Conservation (phyloP, 2,888 invertebrate species). For the Perizoma flavofasciatum region DNA sequence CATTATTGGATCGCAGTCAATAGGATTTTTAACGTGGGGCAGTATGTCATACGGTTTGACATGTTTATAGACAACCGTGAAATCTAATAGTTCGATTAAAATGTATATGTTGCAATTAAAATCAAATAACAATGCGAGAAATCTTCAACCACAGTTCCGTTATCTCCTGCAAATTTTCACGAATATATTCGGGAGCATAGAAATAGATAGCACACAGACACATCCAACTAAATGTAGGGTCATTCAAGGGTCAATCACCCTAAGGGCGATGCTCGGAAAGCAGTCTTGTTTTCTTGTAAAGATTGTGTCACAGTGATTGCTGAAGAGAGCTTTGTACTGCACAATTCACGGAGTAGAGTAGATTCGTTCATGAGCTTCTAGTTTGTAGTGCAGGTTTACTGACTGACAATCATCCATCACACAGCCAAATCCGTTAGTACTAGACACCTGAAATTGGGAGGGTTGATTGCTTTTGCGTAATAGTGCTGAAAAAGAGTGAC, state of each 20-base stretch:
- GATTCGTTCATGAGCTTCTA: conserved; percentile 6
- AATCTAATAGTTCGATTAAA: too few relatives aligned
- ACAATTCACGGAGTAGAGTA: conserved; percentile 1
- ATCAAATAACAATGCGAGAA: not conserved
- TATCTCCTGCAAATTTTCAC: conserved; percentile 25
- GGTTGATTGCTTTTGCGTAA: too few relatives aligned
- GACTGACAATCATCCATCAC: too few relatives aligned
- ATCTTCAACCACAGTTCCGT: conserved; percentile 16
- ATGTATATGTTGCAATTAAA: too few relatives aligned
- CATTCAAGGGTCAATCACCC: conserved; percentile 64
- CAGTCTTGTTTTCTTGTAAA: conserved; percentile 53
- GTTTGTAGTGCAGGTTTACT: too few relatives aligned
- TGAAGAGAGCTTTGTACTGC: conserved; percentile 32
- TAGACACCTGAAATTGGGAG: too few relatives aligned
- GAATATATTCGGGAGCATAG: conserved; percentile 27
- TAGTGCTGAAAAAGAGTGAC: too few relatives aligned
- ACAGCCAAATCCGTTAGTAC: too few relatives aligned
- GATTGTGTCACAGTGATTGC: conserved; percentile 41
- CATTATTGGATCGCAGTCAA: too few relatives aligned
- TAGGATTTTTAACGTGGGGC: too few relatives aligned
- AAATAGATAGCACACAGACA: conserved; percentile 38
- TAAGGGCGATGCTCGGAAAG: conserved; percentile 57
- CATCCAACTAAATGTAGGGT: conserved; percentile 53
- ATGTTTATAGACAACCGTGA: too few relatives aligned
- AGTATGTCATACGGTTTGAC: too few relatives aligned